phyloP scores from a whole-genome alignment of 2,113 vertebrate species.

The Anhinga anhinga region DNA sequence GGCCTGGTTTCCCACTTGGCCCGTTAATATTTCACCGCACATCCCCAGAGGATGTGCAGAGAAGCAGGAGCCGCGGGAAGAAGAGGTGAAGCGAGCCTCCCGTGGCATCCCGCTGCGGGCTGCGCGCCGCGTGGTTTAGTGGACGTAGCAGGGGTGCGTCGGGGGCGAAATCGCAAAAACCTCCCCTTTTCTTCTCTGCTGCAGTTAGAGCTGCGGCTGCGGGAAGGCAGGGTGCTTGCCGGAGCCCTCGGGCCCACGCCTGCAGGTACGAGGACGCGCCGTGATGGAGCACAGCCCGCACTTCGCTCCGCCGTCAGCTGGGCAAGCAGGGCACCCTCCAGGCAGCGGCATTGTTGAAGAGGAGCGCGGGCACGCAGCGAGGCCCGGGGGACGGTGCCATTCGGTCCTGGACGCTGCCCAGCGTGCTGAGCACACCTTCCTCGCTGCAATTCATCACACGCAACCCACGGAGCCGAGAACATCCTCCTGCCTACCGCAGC shows the following conservation, averaged over 20 bases:
- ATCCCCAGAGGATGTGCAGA: neutral
- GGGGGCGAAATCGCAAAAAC: neutral
- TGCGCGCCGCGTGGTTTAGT: fast-evolving
- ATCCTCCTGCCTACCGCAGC: neutral
- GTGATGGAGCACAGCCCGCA: neutral
- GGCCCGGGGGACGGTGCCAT: fast-evolving
- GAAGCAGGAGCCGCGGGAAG: neutral
- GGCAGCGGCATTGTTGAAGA: neutral
- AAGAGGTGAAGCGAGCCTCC: neutral
- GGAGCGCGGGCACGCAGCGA: fast-evolving
- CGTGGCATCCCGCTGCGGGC: neutral
- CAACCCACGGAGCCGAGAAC: fast-evolving
- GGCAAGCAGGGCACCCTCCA: neutral
- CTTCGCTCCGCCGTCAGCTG: fast-evolving
- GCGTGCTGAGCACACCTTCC: neutral
- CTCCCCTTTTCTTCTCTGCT: too few species aligned
- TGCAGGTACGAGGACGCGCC: fast-evolving
- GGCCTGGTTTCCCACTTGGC: neutral
- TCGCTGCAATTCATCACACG: neutral
- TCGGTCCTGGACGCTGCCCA: neutral
- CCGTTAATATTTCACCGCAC: neutral
- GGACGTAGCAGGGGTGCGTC: too few species aligned
- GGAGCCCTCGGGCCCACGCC: fast-evolving
- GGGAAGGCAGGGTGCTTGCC: neutral
- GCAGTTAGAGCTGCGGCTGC: neutral